phyloP scores from a whole-genome alignment of 1,140 invertebrate species.

The Battus philenor region DNA sequence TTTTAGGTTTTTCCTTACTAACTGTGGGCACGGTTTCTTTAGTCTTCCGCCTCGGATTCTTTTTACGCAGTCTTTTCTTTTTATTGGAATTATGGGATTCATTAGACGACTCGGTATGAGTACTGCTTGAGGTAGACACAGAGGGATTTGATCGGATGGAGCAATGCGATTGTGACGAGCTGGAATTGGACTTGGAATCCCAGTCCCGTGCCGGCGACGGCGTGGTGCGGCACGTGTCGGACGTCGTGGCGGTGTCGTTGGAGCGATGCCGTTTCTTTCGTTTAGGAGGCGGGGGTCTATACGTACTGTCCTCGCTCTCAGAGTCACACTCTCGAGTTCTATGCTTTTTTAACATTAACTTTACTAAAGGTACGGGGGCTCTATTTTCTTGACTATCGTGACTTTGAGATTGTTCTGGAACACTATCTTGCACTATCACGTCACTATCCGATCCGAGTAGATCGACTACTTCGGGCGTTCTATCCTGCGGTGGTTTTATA shows the following conservation, averaged over 20 bases:
- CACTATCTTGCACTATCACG: constrained; percentile 73
- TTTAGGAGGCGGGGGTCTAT: constrained; percentile 27
- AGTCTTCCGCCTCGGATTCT: constrained; percentile 12
- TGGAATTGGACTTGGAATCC: constrained; percentile 7
- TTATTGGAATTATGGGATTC: constrained; percentile 14
- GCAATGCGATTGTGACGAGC: neutral
- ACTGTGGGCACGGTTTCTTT: constrained; percentile 11
- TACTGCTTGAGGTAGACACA: constrained; percentile 12
- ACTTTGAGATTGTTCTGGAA: constrained; percentile 20
- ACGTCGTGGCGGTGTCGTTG: constrained; percentile 15
- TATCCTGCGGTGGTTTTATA: constrained; percentile 76
- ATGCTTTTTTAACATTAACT: constrained; percentile 43
- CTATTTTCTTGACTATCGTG: constrained; percentile 18
- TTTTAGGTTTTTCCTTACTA: constrained; percentile 28
- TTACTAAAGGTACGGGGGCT: constrained; percentile 31
- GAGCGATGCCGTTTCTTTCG: constrained; percentile 15
- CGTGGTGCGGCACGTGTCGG: constrained; percentile 19
- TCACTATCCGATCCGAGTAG: constrained; percentile 77
- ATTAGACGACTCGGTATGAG: constrained; percentile 18
- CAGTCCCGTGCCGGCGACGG: constrained; percentile 16
- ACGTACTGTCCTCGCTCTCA: constrained; percentile 37
- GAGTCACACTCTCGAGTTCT: constrained; percentile 22
- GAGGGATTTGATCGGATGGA: constrained; percentile 5
- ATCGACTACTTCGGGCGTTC: constrained; percentile 77
- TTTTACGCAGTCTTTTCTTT: constrained; percentile 12